Evolutionary conservation across 2,888 invertebrate species (phyloP).

Genomic region (Cheilosia scutellata): DNA sequence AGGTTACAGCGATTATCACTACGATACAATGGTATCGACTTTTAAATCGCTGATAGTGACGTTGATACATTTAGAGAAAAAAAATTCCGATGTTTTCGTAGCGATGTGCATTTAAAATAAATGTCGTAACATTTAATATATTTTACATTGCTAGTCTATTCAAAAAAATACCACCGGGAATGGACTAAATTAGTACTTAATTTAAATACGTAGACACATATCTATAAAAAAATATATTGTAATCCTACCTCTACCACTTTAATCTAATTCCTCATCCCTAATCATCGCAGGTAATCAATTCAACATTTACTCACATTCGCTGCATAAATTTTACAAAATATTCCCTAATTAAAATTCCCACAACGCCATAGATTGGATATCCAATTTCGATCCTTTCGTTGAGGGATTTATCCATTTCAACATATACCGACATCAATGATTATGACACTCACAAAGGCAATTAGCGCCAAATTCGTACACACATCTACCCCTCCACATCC

Average conservation of each 20-base stretch:
- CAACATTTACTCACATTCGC: slow-evolving; percentile 25
- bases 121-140: no score
- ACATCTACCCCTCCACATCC: neutral
- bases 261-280: neutral
- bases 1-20: no score
- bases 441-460: slow-evolving; percentile 63
- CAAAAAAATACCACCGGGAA: no score
- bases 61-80: no score
- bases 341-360: slow-evolving; percentile 43
- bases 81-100: no score
- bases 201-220: no score
- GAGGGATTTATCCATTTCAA: slow-evolving; percentile 36
- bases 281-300: slow-evolving; percentile 37
- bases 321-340: slow-evolving; percentile 36
- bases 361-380: slow-evolving; percentile 6
- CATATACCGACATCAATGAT: slow-evolving; percentile 19
- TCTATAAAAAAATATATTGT: no score
- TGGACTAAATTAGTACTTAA: no score
- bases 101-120: no score
- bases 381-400: slow-evolving; percentile 34
- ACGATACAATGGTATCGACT: no score
- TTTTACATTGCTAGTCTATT: no score
- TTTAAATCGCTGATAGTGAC: no score
- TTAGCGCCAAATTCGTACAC: slow-evolving; percentile 31
- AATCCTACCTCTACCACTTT: neutral